A percentile compares a stretch with the other conserved stretches of the same genome.
phyloP scores from a whole-genome alignment of 2,888 invertebrate species.

The Campoplex nolae region DNA sequence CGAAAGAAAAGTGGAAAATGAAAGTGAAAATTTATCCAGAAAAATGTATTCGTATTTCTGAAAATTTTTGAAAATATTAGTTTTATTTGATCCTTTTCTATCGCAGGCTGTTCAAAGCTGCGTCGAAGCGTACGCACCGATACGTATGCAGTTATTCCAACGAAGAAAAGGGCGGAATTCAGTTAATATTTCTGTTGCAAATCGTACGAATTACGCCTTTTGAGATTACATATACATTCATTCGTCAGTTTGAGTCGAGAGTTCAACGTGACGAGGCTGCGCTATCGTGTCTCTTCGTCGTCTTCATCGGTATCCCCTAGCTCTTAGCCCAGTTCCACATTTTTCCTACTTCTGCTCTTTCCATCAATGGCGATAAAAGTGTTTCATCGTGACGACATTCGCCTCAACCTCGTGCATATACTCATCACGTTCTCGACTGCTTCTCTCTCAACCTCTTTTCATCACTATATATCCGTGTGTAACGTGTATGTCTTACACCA shows the following conservation, averaged over 20 bases:
- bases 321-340: constrained; percentile 59
- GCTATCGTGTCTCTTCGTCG: constrained; percentile 36
- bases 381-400: constrained; percentile 48
- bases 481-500: neutral
- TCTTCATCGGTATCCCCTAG: constrained; percentile 35
- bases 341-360: constrained; percentile 19
- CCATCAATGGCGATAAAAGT: constrained; percentile 46
- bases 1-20: neutral
- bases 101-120: constrained; percentile 20
- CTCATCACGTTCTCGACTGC: constrained; percentile 22
- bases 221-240: neutral
- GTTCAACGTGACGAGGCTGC: constrained; percentile 50
- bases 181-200: neutral
- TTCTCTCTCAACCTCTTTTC: constrained; percentile 49
- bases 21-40: neutral
- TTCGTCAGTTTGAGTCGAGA: constrained; percentile 10
- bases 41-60: neutral
- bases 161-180: constrained; percentile 8
- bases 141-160: neutral
- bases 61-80: neutral
- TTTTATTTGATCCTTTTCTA: neutral
- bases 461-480: constrained; percentile 19
- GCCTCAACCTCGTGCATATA: constrained; percentile 34
- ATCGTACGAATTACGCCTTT: constrained; percentile 4
- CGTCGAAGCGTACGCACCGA: constrained; percentile 23